Conservation (phyloP, 2,113 vertebrate species). For the Anarhynchus alexandrinus region DNA sequence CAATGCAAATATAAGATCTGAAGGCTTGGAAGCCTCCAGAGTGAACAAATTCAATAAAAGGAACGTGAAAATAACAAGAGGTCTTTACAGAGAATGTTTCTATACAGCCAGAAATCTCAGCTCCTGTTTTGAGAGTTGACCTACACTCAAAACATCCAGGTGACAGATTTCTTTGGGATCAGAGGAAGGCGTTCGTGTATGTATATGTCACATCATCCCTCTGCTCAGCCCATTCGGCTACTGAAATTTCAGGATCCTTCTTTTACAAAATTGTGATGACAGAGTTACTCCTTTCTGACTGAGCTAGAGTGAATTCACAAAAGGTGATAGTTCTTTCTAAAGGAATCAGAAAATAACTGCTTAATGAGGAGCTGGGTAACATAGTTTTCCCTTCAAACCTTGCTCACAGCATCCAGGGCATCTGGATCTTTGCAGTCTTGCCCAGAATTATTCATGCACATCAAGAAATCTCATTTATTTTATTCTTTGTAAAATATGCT, state of each 20-base stretch:
- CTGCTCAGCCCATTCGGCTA: not conserved
- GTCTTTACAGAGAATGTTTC: not conserved
- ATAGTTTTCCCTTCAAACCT: not conserved
- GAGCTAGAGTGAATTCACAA: not conserved
- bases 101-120: not conserved
- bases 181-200: not conserved
- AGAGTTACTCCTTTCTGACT: not conserved
- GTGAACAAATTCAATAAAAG: not conserved
- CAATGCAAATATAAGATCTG: not conserved
- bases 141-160: not conserved
- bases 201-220: not conserved
- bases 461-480: conserved; percentile 22
- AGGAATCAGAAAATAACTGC: not conserved
- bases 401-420: not conserved
- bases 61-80: conserved; percentile 15
- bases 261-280: not conserved
- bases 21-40: not conserved
- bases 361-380: conserved; percentile 7
- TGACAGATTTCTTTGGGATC: not conserved
- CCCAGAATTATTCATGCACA: not conserved
- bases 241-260: not conserved
- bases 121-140: not conserved
- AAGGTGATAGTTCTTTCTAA: not conserved
- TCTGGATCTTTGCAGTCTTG: not conserved
- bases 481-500: not conserved